phyloP scores from a whole-genome alignment of 30 jellyfish, hydroid and myxozoan genomes.

The Chrysaora quinquecirrha region DNA sequence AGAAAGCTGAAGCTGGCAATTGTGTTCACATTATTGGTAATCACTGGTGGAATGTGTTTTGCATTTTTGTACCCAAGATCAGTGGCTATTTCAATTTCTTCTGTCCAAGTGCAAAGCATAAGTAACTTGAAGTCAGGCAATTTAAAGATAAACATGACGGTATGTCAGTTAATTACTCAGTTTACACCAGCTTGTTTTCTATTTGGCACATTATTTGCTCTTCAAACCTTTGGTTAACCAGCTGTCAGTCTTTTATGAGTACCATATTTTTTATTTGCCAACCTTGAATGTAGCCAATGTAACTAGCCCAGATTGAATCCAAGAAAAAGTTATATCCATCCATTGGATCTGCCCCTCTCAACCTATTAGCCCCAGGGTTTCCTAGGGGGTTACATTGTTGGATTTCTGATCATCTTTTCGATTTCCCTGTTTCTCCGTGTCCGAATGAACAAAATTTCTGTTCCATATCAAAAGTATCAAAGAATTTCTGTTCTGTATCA shows the following conservation, averaged over 20 bases:
- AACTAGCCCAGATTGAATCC: background rate
- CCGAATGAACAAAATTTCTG: too few species aligned
- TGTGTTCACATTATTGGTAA: slow-evolving; percentile 40
- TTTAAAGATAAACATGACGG: background rate
- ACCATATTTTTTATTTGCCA: background rate
- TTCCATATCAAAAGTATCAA: too few species aligned
- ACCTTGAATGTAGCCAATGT: background rate
- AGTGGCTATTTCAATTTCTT: background rate
- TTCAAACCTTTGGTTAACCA: background rate
- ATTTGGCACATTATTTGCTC: background rate
- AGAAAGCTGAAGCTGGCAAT: slow-evolving; percentile 49
- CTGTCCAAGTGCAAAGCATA: background rate
- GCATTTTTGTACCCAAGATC: slow-evolving; percentile 64
- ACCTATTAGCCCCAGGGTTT: too few species aligned
- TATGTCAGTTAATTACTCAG: background rate
- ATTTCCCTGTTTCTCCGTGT: too few species aligned
- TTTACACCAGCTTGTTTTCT: background rate
- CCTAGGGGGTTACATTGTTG: too few species aligned
- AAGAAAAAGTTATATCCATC: too few species aligned
- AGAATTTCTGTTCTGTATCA: too few species aligned
- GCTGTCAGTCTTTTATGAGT: background rate
- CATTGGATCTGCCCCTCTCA: too few species aligned
- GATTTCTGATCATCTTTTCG: too few species aligned
- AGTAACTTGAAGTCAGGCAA: background rate
- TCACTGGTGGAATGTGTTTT: slow-evolving; percentile 54